phyloP scores from a whole-genome alignment of 2,797 vertebrate genomes.

The Epinephelus coioides region DNA sequence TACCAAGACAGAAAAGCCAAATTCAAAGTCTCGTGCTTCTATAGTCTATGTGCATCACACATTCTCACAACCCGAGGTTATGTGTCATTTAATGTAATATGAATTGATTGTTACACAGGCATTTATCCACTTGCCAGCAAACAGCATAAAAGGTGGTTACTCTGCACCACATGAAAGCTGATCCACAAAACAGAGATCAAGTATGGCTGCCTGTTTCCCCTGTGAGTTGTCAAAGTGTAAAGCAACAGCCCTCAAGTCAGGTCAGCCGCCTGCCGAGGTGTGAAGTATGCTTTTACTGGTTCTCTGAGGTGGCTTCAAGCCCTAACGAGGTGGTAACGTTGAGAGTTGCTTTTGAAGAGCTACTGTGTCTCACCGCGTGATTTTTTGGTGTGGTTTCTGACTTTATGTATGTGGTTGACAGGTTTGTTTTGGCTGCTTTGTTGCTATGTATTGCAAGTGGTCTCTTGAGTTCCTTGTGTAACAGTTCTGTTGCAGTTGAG shows the following conservation, averaged over 20 bases:
- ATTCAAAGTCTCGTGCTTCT: not conserved
- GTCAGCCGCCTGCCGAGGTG: slow-evolving; percentile 59
- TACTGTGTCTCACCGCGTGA: slow-evolving; percentile 25
- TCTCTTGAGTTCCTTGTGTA: slow-evolving; percentile 21
- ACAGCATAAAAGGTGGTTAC: slow-evolving; percentile 46
- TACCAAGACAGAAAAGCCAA: not conserved
- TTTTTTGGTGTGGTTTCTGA: slow-evolving; percentile 39
- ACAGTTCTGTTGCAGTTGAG: slow-evolving; percentile 69
- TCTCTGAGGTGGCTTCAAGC: slow-evolving; percentile 53
- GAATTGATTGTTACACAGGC: slow-evolving; percentile 24
- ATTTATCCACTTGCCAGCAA: slow-evolving; percentile 25
- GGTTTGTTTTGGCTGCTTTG: slow-evolving; percentile 42
- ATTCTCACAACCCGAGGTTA: not conserved
- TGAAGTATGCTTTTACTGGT: slow-evolving; percentile 61
- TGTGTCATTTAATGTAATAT: slow-evolving; percentile 30
- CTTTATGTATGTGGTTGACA: slow-evolving; percentile 23
- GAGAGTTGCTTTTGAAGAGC: slow-evolving; percentile 46
- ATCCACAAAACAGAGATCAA: slow-evolving; percentile 53
- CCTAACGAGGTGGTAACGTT: slow-evolving; percentile 57
- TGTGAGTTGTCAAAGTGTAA: slow-evolving; percentile 49
- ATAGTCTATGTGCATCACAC: not conserved
- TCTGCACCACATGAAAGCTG: slow-evolving; percentile 65
- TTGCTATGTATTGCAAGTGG: slow-evolving; percentile 18
- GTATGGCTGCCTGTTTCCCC: slow-evolving; percentile 39
- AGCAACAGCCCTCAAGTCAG: slow-evolving; percentile 43